These are phyloP conservation scores for Marmota monax DNA, from an alignment of 2,113 vertebrate species.

Conservation along the genomic window DNA sequence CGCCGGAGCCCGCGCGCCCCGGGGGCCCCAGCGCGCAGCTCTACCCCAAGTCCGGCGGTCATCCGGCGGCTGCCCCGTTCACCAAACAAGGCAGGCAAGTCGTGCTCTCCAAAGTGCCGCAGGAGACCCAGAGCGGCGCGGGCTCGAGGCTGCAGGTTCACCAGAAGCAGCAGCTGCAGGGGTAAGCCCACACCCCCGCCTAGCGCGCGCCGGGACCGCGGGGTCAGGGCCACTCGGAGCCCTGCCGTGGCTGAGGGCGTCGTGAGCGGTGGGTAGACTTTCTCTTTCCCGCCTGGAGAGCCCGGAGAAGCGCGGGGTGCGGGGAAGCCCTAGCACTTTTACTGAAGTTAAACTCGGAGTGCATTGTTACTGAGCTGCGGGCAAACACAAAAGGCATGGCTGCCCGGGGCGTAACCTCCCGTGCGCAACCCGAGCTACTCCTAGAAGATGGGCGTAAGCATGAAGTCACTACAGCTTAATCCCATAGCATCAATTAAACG, in stretches of 20 bases:
- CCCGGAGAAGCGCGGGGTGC: neutral
- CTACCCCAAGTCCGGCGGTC: constrained; percentile 81
- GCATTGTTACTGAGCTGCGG: constrained; percentile 71
- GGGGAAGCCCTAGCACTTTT: neutral
- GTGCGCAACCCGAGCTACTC: neutral
- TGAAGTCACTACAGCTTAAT: constrained; percentile 63
- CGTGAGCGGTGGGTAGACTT: neutral
- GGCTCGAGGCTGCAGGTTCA: constrained; percentile 84
- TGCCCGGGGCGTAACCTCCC: constrained; percentile 73
- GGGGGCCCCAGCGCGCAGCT: constrained; percentile 82
- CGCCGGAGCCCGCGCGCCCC: constrained; percentile 74
- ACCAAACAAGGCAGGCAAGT: constrained; percentile 84
- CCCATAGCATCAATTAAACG: constrained; percentile 61
- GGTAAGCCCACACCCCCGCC: constrained; percentile 73
- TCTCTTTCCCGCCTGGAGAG: neutral
- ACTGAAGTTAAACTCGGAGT: neutral
- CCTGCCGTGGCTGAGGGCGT: neutral
- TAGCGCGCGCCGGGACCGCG: neutral
- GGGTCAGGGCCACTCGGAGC: constrained; percentile 83
- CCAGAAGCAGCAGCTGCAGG: constrained; percentile 88
- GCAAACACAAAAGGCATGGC: constrained; percentile 76
- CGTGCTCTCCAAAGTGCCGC: constrained; percentile 73
- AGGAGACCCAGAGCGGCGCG: constrained; percentile 78
- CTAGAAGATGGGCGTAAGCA: constrained; percentile 50
- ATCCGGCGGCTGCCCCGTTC: constrained; percentile 83